Percentiles rank a stretch among this genome's conserved stretches.
phyloP scores from a whole-genome alignment of 1,140 invertebrate species.

The Micrasema minimum region DNA sequence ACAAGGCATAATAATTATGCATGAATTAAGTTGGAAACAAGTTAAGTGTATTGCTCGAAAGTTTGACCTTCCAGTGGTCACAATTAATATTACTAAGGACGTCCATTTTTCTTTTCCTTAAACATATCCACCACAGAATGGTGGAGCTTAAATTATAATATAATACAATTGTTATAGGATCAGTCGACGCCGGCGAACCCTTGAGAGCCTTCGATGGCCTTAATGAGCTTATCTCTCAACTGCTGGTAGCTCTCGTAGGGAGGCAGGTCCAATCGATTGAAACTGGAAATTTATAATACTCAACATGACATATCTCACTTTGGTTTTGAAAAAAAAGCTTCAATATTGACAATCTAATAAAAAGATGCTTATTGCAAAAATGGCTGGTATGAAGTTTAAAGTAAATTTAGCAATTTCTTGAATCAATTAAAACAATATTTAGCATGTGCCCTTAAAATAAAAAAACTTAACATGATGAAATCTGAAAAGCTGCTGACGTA shows the following conservation, averaged over 20 bases:
- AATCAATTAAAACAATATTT: no score
- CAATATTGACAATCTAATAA: no score
- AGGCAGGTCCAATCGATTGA: slow-evolving; percentile 97
- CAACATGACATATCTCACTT: no score
- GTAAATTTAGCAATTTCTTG: no score
- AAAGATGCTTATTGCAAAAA: no score
- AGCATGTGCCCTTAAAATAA: no score
- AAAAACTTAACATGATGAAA: no score
- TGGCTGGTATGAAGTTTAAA: no score
- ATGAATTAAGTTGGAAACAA: not conserved
- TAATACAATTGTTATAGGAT: slow-evolving; percentile 51
- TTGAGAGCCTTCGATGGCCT: slow-evolving; percentile 97
- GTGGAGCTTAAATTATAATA: slow-evolving; percentile 1
- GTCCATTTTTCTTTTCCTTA: not conserved
- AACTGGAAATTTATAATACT: no score
- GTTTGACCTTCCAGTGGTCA: not conserved
- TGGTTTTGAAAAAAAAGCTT: no score
- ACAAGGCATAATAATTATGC: not conserved
- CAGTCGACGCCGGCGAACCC: slow-evolving; percentile 99
- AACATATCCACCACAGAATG: not conserved
- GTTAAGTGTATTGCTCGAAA: not conserved
- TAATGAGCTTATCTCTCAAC: slow-evolving; percentile 92
- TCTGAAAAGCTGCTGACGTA: no score
- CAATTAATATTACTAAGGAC: not conserved
- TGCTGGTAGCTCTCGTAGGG: slow-evolving; percentile 97